Conservation (phyloP, 23 tunicate genomes). For the Botrylloides violaceus region DNA sequence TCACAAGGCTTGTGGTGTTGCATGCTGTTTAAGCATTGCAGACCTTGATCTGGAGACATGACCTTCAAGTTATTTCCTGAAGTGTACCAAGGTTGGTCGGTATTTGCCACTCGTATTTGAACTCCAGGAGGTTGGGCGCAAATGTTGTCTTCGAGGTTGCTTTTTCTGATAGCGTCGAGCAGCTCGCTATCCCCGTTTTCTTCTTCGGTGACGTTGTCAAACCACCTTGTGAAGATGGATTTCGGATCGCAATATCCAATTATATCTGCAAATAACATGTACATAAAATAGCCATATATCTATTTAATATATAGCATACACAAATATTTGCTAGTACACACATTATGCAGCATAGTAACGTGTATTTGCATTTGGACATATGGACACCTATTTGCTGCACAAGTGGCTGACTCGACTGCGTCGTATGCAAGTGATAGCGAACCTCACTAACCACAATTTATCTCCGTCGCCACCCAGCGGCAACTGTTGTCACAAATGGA, state of each 20-base stretch:
- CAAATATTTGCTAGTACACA: too few relatives aligned
- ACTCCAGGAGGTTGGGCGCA: background rate
- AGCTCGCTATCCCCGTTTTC: slow-evolving; percentile 9
- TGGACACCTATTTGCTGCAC: too few relatives aligned
- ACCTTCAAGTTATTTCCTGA: background rate
- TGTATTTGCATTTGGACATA: too few relatives aligned
- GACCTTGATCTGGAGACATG: background rate
- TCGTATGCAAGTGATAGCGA: too few relatives aligned
- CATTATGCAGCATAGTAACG: too few relatives aligned
- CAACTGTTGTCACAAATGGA: too few relatives aligned
- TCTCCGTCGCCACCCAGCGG: too few relatives aligned
- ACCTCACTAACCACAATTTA: too few relatives aligned
- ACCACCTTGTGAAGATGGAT: background rate
- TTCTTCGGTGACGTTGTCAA: background rate
- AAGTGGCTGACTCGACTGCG: too few relatives aligned
- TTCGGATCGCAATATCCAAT: slow-evolving; percentile 3
- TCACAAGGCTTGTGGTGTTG: slow-evolving; percentile 1
- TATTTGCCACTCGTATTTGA: background rate
- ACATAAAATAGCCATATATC: too few relatives aligned
- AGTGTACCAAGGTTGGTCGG: slow-evolving; percentile 1
- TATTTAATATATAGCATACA: too few relatives aligned
- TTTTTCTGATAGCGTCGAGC: background rate
- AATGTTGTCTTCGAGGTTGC: background rate
- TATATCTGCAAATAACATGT: too few relatives aligned
- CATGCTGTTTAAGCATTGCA: background rate